Conservation (phyloP, 2,797 vertebrate species). For the Centropyge bicolor region DNA sequence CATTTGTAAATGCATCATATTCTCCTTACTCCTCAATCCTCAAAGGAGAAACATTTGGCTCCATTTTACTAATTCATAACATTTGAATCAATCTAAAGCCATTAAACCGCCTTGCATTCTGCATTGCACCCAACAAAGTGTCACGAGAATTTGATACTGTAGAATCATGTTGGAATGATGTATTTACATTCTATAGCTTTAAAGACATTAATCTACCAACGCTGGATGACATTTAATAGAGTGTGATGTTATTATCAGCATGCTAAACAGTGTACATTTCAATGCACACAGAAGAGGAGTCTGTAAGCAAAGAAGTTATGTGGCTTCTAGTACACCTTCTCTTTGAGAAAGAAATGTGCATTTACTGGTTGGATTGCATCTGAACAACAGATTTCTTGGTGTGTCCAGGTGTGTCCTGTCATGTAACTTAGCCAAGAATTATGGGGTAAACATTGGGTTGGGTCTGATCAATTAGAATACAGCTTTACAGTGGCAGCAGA, state of each 20-base stretch:
- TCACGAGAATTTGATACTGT: conserved; percentile 13
- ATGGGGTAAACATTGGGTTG: not conserved
- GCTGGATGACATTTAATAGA: conserved; percentile 27
- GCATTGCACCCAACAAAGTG: not conserved
- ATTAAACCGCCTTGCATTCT: conserved; percentile 18
- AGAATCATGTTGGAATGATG: not conserved
- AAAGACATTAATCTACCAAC: conserved; percentile 40
- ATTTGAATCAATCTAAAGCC: conserved; percentile 28
- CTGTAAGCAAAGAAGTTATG: not conserved
- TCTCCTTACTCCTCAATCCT: conserved; percentile 11
- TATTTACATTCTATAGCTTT: conserved; percentile 28
- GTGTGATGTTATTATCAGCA: conserved; percentile 32
- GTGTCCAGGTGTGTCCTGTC: not conserved
- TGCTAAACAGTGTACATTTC: not conserved
- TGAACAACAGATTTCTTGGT: not conserved
- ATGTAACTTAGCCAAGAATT: not conserved
- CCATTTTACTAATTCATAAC: conserved; percentile 12
- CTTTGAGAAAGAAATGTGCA: conserved; percentile 17
- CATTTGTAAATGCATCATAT: conserved; percentile 47
- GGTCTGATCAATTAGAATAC: not conserved
- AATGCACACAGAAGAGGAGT: not conserved
- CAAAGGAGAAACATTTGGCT: conserved; percentile 26
- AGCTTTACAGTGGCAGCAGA: not conserved
- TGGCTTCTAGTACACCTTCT: not conserved
- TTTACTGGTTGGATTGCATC: not conserved